These are phyloP conservation scores for Drosophila mimica DNA, from an alignment of 2,888 invertebrate species.

Conservation along the genomic window DNA sequence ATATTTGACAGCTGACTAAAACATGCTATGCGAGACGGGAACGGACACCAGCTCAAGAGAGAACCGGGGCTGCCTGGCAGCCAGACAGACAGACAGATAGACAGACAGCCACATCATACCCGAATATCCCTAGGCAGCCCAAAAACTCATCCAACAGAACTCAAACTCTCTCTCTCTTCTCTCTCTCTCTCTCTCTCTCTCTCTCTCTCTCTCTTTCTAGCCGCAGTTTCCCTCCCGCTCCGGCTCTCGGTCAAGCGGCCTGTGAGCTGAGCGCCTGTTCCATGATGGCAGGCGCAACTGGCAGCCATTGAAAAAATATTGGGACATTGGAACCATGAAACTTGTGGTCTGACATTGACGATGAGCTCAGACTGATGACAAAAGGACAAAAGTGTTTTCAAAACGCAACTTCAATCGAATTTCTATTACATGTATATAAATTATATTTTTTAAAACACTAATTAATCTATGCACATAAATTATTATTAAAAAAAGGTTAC, in stretches of 20 bases:
- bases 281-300: conserved; percentile 64
- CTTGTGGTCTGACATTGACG: conserved; percentile 73
- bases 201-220: conserved; percentile 1
- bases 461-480: not conserved
- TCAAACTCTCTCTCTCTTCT: conserved; percentile 27
- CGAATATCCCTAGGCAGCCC: conserved; percentile 59
- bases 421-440: not conserved
- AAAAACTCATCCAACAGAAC: conserved; percentile 44
- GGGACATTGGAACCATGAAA: conserved; percentile 44
- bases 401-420: not conserved
- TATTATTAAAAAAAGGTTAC: not conserved
- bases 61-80: conserved; percentile 30
- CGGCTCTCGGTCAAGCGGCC: conserved; percentile 52
- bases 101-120: conserved; percentile 49
- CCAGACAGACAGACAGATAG: conserved; percentile 36
- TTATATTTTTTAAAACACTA: not conserved
- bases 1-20: conserved; percentile 86
- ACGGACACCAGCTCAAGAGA: conserved; percentile 51
- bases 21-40: conserved; percentile 82
- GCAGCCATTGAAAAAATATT: conserved; percentile 70
- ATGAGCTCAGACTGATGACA: conserved; percentile 11
- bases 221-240: conserved; percentile 13
- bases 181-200: conserved; percentile 17
- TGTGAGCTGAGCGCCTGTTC: conserved; percentile 62
- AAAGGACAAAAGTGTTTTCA: not conserved